Evolutionary conservation across 2,113 vertebrate species (phyloP), one percentile per base, ranked within the genome.

Genomic region (Myotis davidii): DNA sequence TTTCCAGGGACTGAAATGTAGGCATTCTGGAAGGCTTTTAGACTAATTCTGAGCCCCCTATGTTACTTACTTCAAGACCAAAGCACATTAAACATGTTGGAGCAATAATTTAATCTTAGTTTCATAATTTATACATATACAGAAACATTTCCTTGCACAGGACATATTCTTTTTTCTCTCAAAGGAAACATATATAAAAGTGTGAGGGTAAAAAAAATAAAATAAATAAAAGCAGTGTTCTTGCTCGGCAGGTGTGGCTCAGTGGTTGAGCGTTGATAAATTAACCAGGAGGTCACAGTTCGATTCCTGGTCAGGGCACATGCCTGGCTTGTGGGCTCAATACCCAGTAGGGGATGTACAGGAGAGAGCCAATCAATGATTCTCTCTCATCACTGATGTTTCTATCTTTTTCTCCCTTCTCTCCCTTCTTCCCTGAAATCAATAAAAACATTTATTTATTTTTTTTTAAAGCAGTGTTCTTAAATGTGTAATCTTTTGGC

Each of bases 61-160:
- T n/a, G n/a, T 83, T 12, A 95, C 32, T 84, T 88, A 96, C 79
- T 92, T 81, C 7, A 91, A 94, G 86, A 93, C 32, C 21, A 96
- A 92, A 92, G 59, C 14, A 89, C 83, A 96, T 94, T 96, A 95
- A 92, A 91, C n/a, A 94, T 64, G 16, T 3, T 92, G 54, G 48
- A 91, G 10, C 34, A 97, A 59, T 85, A 91, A 92, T 69, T 96
- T 89, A 73, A 88, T 76, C 50, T 95, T 72, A 94, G 45, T 90
- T 96, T 96, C 34, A 54, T 95, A 94, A 94, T 93, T 92, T 77
- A 92, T 59, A 88, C 2, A 94, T 73, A 92, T 72, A 88, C 2
- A 94, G 1, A 95, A 85, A 17, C 25, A 86, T 72, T 88, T 91
- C 37, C 18, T 91, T 93, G n/a, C 64, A 93, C 3, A 88, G 20